phyloP scores from a whole-genome alignment of 1,140 invertebrate genomes.

The Atta cephalotes region DNA sequence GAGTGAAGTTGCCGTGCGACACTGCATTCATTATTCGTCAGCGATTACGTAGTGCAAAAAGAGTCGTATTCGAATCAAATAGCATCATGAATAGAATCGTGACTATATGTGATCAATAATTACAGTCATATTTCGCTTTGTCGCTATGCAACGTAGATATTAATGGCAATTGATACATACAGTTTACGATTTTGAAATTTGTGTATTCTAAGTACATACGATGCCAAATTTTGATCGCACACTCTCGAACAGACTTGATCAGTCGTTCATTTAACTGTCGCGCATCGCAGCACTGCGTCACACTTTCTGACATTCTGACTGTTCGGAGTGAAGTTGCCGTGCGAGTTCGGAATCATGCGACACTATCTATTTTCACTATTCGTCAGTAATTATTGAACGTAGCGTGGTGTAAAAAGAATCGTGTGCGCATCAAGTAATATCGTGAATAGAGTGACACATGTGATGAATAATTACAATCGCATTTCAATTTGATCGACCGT shows the following conservation, averaged over 20 bases:
- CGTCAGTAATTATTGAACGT: no score
- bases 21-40: neutral
- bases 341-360: no score
- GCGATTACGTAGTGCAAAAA: neutral
- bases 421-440: neutral
- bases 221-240: neutral
- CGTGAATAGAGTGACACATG: neutral
- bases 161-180: neutral
- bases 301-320: neutral
- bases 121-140: neutral
- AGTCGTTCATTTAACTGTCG: neutral
- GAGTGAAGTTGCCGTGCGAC: neutral
- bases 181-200: neutral
- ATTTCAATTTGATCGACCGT: neutral
- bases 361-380: neutral
- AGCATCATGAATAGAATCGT: neutral
- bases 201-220: neutral
- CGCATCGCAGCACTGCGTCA: neutral
- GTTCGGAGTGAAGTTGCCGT: neutral
- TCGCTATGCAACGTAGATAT: neutral
- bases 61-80: neutral
- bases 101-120: neutral
- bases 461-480: neutral
- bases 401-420: neutral
- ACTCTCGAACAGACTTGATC: neutral